A percentile compares a stretch with the other conserved stretches of the same genome.
Evolutionary conservation across 2,888 invertebrate genomes (phyloP).

Genomic region (Hemithea aestivaria): DNA sequence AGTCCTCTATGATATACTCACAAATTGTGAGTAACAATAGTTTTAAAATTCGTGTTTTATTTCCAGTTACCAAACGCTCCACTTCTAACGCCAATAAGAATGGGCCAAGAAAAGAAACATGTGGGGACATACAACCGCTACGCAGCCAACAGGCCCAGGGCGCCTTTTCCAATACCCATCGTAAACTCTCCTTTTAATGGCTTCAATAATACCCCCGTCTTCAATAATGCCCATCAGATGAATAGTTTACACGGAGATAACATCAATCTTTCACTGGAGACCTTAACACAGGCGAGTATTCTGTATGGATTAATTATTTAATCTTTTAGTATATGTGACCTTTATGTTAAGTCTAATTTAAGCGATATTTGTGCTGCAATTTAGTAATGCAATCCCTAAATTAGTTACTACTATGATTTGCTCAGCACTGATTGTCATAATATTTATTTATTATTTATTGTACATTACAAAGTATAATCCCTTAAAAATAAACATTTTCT

Average conservation of each 20-base stretch:
- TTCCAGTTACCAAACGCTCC: conserved; percentile 28
- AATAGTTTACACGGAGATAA: conserved; percentile 44
- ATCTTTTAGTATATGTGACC: no score
- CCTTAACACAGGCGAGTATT: conserved; percentile 63
- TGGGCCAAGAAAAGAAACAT: conserved; percentile 39
- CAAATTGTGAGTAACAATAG: no score
- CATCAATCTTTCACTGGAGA: conserved; percentile 70
- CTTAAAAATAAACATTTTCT: no score
- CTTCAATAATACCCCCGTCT: conserved; percentile 35
- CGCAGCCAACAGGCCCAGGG: conserved; percentile 31
- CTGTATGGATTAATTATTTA: conserved; percentile 1
- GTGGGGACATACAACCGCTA: conserved; percentile 37
- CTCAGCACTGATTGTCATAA: no score
- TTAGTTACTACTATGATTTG: no score
- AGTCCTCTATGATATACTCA: no score
- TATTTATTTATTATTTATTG: no score
- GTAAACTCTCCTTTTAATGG: conserved; percentile 47
- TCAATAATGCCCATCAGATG: conserved; percentile 4
- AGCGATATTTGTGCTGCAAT: no score
- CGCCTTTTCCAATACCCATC: conserved; percentile 34
- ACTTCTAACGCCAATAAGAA: conserved; percentile 38
- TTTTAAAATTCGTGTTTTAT: background rate
- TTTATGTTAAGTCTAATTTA: no score
- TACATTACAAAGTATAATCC: no score
- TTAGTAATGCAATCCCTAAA: no score